Percentiles rank a stretch among this genome's conserved stretches.
Conservation (phyloP, 2,797 vertebrate species). For the Microcaecilia unicolor region DNA sequence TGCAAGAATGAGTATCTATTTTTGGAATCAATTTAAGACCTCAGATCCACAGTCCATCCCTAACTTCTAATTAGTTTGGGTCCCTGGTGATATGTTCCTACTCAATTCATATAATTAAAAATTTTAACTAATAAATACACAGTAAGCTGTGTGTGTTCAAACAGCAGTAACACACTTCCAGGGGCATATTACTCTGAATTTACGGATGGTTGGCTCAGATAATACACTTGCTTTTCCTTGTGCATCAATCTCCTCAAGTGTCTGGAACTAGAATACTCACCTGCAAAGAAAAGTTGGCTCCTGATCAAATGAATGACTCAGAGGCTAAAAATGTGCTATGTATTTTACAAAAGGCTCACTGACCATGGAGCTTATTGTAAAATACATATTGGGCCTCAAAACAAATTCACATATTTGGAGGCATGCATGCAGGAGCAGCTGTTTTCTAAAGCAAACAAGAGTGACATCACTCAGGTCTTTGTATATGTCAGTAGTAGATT, state of each 20-base stretch:
- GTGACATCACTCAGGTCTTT: no score
- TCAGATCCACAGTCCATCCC: slow-evolving; percentile 30
- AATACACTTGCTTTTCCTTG: background rate
- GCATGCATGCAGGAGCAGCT: no score
- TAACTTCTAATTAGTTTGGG: slow-evolving; percentile 40
- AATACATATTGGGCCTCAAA: no score
- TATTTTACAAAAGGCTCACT: no score
- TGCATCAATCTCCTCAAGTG: background rate
- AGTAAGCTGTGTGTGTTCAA: slow-evolving; percentile 6
- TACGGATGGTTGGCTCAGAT: fast-evolving
- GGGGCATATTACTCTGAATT: background rate
- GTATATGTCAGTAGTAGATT: no score
- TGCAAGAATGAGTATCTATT: slow-evolving; percentile 10
- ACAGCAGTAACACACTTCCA: background rate
- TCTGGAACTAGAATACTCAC: background rate
- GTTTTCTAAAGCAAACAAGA: no score
- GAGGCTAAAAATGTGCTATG: no score
- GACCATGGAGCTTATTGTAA: no score
- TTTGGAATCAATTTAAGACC: slow-evolving; percentile 18
- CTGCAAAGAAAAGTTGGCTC: background rate
- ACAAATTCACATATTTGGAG: no score
- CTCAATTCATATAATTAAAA: slow-evolving; percentile 43
- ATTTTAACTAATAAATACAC: slow-evolving; percentile 37
- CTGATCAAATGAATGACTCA: background rate
- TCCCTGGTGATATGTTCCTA: slow-evolving; percentile 34